phyloP scores from a whole-genome alignment of 2,888 invertebrate species.

The Masnerella sp. region DNA sequence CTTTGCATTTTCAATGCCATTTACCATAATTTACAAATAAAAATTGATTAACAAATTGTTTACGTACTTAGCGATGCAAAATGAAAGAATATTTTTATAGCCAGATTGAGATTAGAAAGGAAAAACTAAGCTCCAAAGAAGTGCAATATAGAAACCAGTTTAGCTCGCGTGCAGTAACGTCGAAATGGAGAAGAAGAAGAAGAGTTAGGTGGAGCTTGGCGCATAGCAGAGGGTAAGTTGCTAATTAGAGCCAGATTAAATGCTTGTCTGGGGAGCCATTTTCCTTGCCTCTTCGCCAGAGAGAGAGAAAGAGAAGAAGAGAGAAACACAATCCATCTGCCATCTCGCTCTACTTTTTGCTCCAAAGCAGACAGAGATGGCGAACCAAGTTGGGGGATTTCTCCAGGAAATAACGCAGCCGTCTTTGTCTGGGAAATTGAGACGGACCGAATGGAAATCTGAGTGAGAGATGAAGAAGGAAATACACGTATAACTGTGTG shows the following conservation, averaged over 20 bases:
- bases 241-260: slow-evolving; percentile 83
- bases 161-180: slow-evolving; percentile 31
- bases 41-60: no score
- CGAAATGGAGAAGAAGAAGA: slow-evolving; percentile 47
- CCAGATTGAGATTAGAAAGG: slow-evolving; percentile 12
- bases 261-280: slow-evolving; percentile 82
- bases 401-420: slow-evolving; percentile 45
- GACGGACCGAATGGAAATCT: slow-evolving; percentile 22
- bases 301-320: slow-evolving; percentile 2
- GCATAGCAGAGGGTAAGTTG: slow-evolving; percentile 79
- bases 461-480: slow-evolving; percentile 15
- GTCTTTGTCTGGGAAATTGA: slow-evolving; percentile 39
- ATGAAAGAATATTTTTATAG: no score
- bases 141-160: slow-evolving; percentile 30
- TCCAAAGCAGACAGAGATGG: slow-evolving; percentile 40
- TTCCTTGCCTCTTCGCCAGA: slow-evolving; percentile 67
- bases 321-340: slow-evolving; percentile 31
- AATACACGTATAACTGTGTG: not conserved
- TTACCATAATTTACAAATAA: no score
- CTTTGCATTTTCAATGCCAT: no score
- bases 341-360: slow-evolving; percentile 16
- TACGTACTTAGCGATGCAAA: no score
- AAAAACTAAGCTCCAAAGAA: slow-evolving; percentile 11
- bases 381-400: no score
- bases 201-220: slow-evolving; percentile 58